Conservation (phyloP, 2,888 invertebrate species). For the Drosophila algonquin region DNA sequence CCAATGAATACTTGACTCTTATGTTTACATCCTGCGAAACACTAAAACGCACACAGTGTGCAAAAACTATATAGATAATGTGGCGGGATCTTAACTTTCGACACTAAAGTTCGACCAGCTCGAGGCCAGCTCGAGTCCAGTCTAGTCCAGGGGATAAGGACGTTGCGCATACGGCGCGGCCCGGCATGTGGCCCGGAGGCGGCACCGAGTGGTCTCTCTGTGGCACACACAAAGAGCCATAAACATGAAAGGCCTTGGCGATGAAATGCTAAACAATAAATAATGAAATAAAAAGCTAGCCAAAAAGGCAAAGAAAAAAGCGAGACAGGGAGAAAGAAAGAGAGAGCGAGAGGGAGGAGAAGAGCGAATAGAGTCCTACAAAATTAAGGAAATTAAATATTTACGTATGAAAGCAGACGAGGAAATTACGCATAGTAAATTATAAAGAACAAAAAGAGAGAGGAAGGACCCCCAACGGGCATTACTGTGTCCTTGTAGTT, state of each 20-base stretch:
- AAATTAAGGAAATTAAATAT: conserved; percentile 68
- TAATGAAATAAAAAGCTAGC: conserved; percentile 53
- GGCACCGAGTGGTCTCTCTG: background rate
- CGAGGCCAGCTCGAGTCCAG: conserved; percentile 6
- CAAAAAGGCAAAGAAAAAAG: conserved; percentile 12
- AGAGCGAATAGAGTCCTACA: conserved; percentile 42
- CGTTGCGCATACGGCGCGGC: conserved; percentile 41
- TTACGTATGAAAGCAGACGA: conserved; percentile 59
- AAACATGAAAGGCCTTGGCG: conserved; percentile 62
- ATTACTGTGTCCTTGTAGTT: conserved; percentile 63
- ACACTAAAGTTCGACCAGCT: conserved; percentile 40
- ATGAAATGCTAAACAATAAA: conserved; percentile 71
- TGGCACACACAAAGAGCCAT: conserved; percentile 43
- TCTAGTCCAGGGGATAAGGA: background rate
- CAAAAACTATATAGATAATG: conserved; percentile 17
- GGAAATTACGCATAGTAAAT: conserved; percentile 70
- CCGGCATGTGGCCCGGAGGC: conserved; percentile 10
- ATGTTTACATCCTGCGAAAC: conserved; percentile 3
- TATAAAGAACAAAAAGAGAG: conserved; percentile 47
- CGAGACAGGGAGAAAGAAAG: background rate
- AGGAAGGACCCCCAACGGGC: conserved; percentile 50
- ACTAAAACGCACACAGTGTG: conserved; percentile 12
- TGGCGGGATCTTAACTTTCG: conserved; percentile 44
- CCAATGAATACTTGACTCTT: background rate
- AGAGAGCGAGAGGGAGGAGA: background rate